A percentile compares a stretch with the other conserved stretches of the same genome.
phyloP scores from a whole-genome alignment of 2,797 vertebrate genomes.

The Perodicticus potto region DNA sequence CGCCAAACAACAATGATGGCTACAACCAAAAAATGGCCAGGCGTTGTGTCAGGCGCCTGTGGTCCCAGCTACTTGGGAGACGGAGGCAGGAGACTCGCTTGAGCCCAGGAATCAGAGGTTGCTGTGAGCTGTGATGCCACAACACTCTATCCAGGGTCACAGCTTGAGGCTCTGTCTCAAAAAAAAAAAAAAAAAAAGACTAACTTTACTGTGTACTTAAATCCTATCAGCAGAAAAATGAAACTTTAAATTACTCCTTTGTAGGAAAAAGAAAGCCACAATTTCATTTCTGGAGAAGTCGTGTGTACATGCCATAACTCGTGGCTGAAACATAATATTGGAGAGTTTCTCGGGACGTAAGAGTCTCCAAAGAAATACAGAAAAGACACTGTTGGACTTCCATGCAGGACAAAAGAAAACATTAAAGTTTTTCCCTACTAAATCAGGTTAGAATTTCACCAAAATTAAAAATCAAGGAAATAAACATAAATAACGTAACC shows the following conservation, averaged over 20 bases:
- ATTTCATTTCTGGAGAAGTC: constrained; percentile 6
- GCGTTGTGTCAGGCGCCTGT: too few species aligned
- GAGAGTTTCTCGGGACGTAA: not conserved
- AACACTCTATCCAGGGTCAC: too few species aligned
- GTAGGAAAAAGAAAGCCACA: not conserved
- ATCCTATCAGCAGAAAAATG: constrained; percentile 51
- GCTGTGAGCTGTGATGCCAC: too few species aligned
- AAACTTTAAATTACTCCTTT: constrained; percentile 34
- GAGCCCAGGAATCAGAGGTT: too few species aligned
- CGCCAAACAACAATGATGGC: too few species aligned
- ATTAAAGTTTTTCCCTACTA: not conserved
- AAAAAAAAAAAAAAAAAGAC: constrained; percentile 29
- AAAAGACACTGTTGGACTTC: not conserved
- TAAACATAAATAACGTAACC: not conserved
- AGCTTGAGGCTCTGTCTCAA: too few species aligned
- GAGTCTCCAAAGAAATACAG: constrained; percentile 34
- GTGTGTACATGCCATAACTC: not conserved
- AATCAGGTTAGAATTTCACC: not conserved
- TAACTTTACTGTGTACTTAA: constrained; percentile 42
- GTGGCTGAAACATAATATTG: constrained; percentile 21
- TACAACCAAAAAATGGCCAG: too few species aligned
- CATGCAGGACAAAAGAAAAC: not conserved
- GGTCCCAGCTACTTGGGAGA: too few species aligned
- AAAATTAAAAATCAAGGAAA: not conserved
- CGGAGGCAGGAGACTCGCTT: too few species aligned